Evolutionary conservation across 1,140 invertebrate genomes (phyloP).

Genomic region (Drosophila ambigua): DNA sequence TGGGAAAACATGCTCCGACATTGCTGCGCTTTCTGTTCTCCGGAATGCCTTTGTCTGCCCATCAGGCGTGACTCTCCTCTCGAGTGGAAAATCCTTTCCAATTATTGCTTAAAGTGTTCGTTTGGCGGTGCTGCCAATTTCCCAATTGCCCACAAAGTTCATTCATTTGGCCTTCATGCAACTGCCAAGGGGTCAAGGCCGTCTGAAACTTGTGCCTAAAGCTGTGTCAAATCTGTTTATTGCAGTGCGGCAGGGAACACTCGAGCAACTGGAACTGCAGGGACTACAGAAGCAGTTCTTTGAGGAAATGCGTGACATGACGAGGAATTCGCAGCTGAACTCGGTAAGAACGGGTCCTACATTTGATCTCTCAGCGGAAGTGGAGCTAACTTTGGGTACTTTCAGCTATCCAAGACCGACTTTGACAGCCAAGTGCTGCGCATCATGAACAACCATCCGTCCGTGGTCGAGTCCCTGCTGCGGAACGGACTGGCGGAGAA

Average conservation of each 20-base stretch:
- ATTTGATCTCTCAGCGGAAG: not conserved
- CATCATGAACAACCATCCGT: constrained; percentile 51
- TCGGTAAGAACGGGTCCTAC: constrained; percentile 20
- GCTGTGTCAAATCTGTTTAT: constrained; percentile 6
- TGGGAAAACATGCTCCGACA: not conserved
- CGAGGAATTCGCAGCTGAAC: constrained; percentile 16
- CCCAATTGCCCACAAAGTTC: not conserved
- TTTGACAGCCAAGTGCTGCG: constrained; percentile 49
- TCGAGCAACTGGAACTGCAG: constrained; percentile 32
- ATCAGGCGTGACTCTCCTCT: constrained; percentile 5
- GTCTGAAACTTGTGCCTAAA: too few relatives aligned
- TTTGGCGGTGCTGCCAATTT: constrained; percentile 24
- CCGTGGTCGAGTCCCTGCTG: constrained; percentile 55
- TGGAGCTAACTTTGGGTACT: not conserved
- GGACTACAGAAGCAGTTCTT: constrained; percentile 58
- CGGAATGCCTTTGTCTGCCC: not conserved
- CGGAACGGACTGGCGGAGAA: constrained; percentile 35
- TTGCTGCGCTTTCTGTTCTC: too few relatives aligned
- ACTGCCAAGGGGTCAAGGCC: constrained; percentile 8
- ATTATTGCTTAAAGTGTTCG: constrained; percentile 6
- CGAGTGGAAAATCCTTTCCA: constrained; percentile 22
- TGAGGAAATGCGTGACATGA: constrained; percentile 32
- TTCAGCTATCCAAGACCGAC: constrained; percentile 22
- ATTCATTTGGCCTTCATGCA: too few relatives aligned
- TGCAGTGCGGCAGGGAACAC: constrained; percentile 8